Conservation (phyloP, 2,113 vertebrate genomes). For the Galbula dea region DNA sequence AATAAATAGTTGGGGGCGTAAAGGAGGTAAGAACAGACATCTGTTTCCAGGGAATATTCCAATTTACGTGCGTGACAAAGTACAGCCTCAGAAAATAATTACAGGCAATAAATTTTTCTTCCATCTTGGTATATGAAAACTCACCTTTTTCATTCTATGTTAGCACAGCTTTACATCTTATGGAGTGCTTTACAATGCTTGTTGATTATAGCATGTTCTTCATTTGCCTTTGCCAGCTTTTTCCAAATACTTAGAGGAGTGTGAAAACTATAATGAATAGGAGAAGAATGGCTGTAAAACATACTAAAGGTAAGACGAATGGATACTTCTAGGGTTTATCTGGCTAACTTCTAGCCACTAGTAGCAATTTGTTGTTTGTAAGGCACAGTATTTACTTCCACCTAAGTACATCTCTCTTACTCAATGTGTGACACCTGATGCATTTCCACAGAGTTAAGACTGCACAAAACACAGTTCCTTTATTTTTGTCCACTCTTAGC, state of each 20-base stretch:
- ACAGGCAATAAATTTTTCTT: not conserved
- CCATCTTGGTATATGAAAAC: not conserved
- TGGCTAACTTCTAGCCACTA: not conserved
- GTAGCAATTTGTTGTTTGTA: not conserved
- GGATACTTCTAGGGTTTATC: not conserved
- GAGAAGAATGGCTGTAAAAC: not conserved
- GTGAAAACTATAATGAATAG: not conserved
- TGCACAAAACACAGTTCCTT: not conserved
- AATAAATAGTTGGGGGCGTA: not conserved
- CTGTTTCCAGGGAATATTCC: not conserved
- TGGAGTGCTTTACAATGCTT: not conserved
- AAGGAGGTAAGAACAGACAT: not conserved
- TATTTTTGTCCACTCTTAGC: not conserved
- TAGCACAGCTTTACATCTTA: not conserved
- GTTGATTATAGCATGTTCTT: not conserved
- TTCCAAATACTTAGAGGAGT: not conserved
- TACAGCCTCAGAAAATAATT: not conserved
- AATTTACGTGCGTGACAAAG: not conserved
- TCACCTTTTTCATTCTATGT: not conserved
- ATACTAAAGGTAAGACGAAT: not conserved
- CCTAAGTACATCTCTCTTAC: not conserved
- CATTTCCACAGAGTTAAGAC: not conserved
- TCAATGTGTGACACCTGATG: not conserved
- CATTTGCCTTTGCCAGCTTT: not conserved
- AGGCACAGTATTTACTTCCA: not conserved